Percentiles rank a stretch among this genome's conserved stretches.
These are phyloP conservation scores for Neodiprion lecontei DNA, from an alignment of 1,140 invertebrate species.

Conservation along the genomic window DNA sequence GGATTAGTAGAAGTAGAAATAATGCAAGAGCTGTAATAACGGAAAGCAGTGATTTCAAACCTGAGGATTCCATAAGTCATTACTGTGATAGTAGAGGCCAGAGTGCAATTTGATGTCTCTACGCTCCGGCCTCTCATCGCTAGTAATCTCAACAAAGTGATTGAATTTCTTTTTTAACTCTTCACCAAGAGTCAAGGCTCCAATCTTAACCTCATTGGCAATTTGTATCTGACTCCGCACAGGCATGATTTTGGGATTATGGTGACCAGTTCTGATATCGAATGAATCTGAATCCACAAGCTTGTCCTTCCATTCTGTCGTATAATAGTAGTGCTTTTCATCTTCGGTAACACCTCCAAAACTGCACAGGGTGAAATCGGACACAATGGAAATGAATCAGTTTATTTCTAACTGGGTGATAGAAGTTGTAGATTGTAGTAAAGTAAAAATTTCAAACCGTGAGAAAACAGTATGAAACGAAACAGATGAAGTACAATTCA, in stretches of 20 bases:
- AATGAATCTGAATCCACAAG: constrained; percentile 79
- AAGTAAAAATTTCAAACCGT: not conserved
- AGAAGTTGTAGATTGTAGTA: not conserved
- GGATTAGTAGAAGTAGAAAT: not conserved
- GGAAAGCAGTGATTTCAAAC: constrained; percentile 28
- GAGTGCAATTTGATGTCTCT: constrained; percentile 84
- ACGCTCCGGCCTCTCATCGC: constrained; percentile 81
- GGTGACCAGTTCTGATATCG: constrained; percentile 75
- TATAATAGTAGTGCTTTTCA: constrained; percentile 74
- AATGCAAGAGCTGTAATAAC: not conserved
- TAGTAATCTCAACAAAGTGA: constrained; percentile 80
- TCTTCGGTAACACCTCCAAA: constrained; percentile 39
- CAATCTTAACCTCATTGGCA: constrained; percentile 65
- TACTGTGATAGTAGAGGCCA: constrained; percentile 83
- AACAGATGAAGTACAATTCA: constrained; percentile 22
- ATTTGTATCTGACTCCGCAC: constrained; percentile 68
- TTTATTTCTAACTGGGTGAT: not conserved
- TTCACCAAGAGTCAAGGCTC: constrained; percentile 60
- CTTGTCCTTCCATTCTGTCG: constrained; percentile 83
- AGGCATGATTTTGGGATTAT: constrained; percentile 77
- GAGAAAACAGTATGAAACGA: constrained; percentile 9
- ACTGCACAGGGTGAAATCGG: constrained; percentile 25
- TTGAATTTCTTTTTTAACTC: constrained; percentile 79
- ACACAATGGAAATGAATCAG: constrained; percentile 15
- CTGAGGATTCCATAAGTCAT: constrained; percentile 83